phyloP scores from a whole-genome alignment of 2,797 vertebrate species.

The Selene dorsalis region DNA sequence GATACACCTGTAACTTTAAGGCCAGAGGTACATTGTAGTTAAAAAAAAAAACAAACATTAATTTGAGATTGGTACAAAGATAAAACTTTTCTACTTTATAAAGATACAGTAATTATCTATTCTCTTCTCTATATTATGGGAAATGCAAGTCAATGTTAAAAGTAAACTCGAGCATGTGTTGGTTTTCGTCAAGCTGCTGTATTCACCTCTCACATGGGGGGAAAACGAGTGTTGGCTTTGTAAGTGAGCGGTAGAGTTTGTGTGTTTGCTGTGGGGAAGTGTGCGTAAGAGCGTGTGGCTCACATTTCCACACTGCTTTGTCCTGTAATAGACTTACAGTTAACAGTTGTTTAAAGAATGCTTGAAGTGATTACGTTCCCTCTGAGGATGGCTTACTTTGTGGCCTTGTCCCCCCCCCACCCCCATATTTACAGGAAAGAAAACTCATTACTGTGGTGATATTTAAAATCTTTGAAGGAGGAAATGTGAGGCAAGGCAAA shows the following conservation, averaged over 20 bases:
- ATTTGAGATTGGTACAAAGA: too few relatives aligned
- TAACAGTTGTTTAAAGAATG: constrained; percentile 10
- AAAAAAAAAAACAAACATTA: not conserved
- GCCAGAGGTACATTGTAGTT: not conserved
- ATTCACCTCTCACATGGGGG: not conserved
- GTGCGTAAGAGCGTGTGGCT: not conserved
- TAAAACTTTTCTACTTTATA: not conserved
- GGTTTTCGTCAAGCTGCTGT: constrained; percentile 1
- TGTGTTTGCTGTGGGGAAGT: not conserved
- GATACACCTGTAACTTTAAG: not conserved
- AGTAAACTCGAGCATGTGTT: not conserved
- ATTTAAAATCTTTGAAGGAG: constrained; percentile 36
- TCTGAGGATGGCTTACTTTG: constrained; percentile 22
- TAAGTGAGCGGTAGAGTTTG: not conserved
- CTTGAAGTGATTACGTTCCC: constrained; percentile 40
- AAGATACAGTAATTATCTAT: not conserved
- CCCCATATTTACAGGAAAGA: constrained; percentile 12
- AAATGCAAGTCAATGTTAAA: not conserved
- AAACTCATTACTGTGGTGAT: constrained; percentile 20
- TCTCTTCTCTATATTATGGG: not conserved
- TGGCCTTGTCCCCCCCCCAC: not conserved
- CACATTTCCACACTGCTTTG: constrained; percentile 16
- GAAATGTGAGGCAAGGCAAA: constrained; percentile 29
- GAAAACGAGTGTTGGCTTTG: constrained; percentile 14
- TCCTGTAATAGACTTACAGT: constrained; percentile 9